Conservation (phyloP, 1,140 invertebrate species). For the Drusus annulatus region DNA sequence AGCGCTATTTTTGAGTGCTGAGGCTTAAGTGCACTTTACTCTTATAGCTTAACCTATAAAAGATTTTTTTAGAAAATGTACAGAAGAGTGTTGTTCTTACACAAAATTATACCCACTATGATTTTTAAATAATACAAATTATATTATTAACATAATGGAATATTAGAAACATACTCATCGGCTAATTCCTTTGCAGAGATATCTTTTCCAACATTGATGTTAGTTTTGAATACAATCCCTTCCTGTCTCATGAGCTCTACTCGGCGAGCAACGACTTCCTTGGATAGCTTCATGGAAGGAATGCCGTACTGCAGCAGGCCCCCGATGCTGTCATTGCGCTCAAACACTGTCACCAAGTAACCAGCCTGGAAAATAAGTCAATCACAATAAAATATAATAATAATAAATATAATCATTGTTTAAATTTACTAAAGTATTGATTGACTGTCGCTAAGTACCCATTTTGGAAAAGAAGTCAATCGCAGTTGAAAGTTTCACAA, state of each 20-base stretch:
- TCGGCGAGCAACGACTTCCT: slow-evolving; percentile 92
- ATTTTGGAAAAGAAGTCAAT: slow-evolving; percentile 68
- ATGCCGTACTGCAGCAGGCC: slow-evolving; percentile 98
- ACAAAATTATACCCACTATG: too few species aligned
- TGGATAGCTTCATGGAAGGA: slow-evolving; percentile 97
- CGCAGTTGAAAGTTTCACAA: not conserved
- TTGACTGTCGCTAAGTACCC: too few species aligned
- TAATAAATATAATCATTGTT: too few species aligned
- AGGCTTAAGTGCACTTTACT: not conserved
- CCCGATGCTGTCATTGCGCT: slow-evolving; percentile 95
- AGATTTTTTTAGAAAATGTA: not conserved
- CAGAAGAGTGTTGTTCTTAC: not conserved
- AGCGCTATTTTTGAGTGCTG: not conserved
- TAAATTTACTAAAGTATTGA: too few species aligned
- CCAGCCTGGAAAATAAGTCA: slow-evolving; percentile 74
- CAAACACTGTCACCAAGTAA: slow-evolving; percentile 94
- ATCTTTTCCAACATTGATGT: slow-evolving; percentile 93
- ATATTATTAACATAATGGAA: not conserved
- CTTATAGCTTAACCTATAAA: not conserved
- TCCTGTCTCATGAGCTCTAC: slow-evolving; percentile 91
- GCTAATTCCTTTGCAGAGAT: slow-evolving; percentile 81
- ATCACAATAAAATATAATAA: too few species aligned
- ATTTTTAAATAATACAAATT: too few species aligned
- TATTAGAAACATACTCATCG: slow-evolving; percentile 66
- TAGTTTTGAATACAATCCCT: slow-evolving; percentile 93